A percentile compares a stretch with the other conserved stretches of the same genome.
Evolutionary conservation across 2,888 invertebrate species (phyloP).

Genomic region (Margaritifera margaritifera): DNA sequence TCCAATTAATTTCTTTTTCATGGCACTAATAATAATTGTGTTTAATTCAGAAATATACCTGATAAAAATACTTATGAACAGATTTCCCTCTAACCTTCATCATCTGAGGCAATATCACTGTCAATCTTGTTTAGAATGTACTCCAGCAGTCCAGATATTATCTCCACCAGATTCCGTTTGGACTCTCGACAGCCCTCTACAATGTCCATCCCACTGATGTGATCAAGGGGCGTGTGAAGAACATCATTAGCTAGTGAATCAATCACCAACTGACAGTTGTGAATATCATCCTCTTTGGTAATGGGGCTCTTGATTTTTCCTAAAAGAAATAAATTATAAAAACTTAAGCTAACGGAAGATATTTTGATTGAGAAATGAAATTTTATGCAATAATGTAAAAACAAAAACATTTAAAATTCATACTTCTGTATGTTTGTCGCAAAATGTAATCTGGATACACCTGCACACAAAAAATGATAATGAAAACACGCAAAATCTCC

Average conservation of each 20-base stretch:
- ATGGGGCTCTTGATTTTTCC: conserved; percentile 56
- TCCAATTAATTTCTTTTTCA: too few relatives aligned
- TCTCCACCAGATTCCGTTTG: conserved; percentile 68
- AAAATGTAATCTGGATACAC: too few relatives aligned
- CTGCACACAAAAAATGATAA: too few relatives aligned
- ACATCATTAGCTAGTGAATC: conserved; percentile 68
- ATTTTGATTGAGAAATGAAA: neutral
- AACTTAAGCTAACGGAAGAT: neutral
- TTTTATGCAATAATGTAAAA: neutral
- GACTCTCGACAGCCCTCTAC: conserved; percentile 59
- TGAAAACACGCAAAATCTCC: too few relatives aligned
- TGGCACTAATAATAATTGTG: too few relatives aligned
- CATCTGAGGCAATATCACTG: conserved; percentile 60
- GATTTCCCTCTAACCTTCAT: conserved; percentile 15
- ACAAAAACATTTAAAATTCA: too few relatives aligned
- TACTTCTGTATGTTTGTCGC: too few relatives aligned
- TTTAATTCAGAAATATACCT: too few relatives aligned
- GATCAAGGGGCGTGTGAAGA: conserved; percentile 69
- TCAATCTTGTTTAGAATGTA: conserved; percentile 69
- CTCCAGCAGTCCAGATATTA: conserved; percentile 69
- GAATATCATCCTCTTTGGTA: conserved; percentile 68
- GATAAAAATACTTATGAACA: too few relatives aligned
- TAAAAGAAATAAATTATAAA: conserved; percentile 16
- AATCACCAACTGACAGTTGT: conserved; percentile 70
- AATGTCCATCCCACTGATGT: conserved; percentile 67